phyloP scores from a whole-genome alignment of 2,888 invertebrate genomes.

The Chorisops tibialis region DNA sequence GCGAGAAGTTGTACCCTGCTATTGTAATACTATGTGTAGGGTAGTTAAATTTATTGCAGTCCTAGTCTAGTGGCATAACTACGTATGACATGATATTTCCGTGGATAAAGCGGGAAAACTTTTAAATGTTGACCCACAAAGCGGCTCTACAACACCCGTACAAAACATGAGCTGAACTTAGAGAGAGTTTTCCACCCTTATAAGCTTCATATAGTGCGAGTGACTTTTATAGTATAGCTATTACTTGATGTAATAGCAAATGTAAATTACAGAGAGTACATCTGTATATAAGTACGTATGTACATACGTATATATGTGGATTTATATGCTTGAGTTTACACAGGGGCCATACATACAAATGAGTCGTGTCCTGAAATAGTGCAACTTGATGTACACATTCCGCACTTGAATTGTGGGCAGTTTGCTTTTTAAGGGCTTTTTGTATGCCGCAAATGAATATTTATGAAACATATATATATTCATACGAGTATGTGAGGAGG shows the following conservation, averaged over 20 bases:
- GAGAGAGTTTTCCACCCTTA: no score
- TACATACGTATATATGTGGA: no score
- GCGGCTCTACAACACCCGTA: background rate
- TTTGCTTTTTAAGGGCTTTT: conserved; percentile 21
- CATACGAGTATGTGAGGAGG: no score
- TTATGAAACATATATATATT: conserved; percentile 24
- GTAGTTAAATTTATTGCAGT: conserved; percentile 22
- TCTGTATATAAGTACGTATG: conserved; percentile 13
- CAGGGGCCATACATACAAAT: conserved; percentile 22
- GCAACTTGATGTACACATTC: conserved; percentile 23
- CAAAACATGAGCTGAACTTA: no score
- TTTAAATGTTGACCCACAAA: conserved; percentile 20
- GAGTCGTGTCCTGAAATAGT: conserved; percentile 19
- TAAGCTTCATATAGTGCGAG: no score
- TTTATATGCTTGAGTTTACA: no score
- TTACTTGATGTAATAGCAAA: conserved; percentile 24
- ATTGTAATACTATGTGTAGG: conserved; percentile 7
- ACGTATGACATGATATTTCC: conserved; percentile 24
- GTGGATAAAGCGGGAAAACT: conserved; percentile 10
- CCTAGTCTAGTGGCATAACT: conserved; percentile 11
- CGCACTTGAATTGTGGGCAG: conserved; percentile 22
- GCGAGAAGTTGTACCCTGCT: conserved; percentile 2
- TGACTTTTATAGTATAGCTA: no score
- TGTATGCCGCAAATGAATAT: conserved; percentile 22
- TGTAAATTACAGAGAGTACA: conserved; percentile 24